A percentile compares a stretch with the other conserved stretches of the same genome.
These are phyloP conservation scores for Corbicula japonica DNA, from an alignment of 2,888 invertebrate genomes.

Conservation along the genomic window DNA sequence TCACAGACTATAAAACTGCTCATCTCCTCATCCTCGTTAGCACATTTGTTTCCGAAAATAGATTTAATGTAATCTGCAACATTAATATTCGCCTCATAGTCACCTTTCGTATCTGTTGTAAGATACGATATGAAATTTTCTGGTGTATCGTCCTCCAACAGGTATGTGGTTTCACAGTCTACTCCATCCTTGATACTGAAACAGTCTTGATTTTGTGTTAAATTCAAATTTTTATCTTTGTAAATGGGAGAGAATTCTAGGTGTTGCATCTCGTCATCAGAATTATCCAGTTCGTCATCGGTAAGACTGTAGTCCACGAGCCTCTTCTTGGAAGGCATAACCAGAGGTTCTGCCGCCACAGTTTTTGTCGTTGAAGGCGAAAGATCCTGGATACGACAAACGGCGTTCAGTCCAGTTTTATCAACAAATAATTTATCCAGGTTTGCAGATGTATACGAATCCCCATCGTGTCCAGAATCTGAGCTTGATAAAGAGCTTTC, in stretches of 20 bases:
- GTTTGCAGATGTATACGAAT: conserved; percentile 24
- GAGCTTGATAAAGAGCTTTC: conserved; percentile 2
- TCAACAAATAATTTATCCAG: too few relatives aligned
- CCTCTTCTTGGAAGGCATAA: conserved; percentile 10
- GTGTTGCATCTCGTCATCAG: conserved; percentile 3
- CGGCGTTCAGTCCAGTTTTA: too few relatives aligned
- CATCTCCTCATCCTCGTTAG: conserved; percentile 60
- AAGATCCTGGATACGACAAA: too few relatives aligned
- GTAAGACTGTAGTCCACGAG: conserved; percentile 50
- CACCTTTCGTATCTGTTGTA: background rate
- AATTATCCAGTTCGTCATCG: conserved; percentile 34
- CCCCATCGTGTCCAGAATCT: conserved; percentile 39
- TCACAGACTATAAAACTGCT: conserved; percentile 61
- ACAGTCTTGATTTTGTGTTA: too few relatives aligned
- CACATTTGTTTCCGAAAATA: conserved; percentile 37
- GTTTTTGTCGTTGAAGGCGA: too few relatives aligned
- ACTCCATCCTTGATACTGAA: too few relatives aligned
- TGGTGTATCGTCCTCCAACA: too few relatives aligned
- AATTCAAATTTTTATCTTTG: background rate
- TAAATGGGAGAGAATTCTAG: too few relatives aligned
- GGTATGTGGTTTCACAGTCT: too few relatives aligned
- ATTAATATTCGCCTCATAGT: background rate
- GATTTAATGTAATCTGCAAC: conserved; percentile 43
- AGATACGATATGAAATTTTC: too few relatives aligned
- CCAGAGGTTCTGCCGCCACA: too few relatives aligned